Conservation (phyloP, 2,113 vertebrate species). For the Bombycilla garrulus region DNA sequence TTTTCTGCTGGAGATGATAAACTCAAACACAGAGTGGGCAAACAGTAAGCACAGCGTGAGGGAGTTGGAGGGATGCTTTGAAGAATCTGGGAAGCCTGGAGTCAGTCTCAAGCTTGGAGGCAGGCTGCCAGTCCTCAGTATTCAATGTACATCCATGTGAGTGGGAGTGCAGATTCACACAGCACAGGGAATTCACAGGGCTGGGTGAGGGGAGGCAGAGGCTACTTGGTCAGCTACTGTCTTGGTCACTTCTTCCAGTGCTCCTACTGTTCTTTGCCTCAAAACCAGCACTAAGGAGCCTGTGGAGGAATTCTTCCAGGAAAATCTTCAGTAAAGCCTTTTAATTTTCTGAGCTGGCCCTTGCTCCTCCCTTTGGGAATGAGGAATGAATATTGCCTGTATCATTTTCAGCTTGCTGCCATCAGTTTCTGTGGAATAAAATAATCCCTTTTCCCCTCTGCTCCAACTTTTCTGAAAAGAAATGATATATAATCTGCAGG, state of each 20-base stretch:
- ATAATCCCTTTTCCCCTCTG: background rate
- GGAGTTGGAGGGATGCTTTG: background rate
- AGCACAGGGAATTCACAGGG: background rate
- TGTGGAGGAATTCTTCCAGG: background rate
- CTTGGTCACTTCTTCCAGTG: background rate
- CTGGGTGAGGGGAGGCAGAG: background rate
- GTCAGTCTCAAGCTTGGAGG: background rate
- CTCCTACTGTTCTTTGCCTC: background rate
- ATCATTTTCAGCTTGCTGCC: conserved; percentile 25
- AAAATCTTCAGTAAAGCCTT: background rate
- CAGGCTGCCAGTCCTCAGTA: background rate
- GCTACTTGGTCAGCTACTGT: background rate
- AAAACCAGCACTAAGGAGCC: background rate
- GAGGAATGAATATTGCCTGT: background rate
- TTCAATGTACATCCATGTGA: accelerated
- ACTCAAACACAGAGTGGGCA: accelerated
- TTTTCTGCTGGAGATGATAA: background rate
- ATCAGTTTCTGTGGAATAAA: conserved; percentile 28
- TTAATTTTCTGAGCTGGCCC: conserved; percentile 20
- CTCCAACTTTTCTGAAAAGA: background rate
- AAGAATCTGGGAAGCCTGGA: background rate
- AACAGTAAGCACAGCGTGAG: accelerated
- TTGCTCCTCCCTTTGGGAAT: background rate
- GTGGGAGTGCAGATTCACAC: background rate
- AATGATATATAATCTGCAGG: conserved; percentile 49